A percentile compares a stretch with the other conserved stretches of the same genome.
These are phyloP conservation scores for Perccottus glenii DNA, from an alignment of 2,113 vertebrate species.

Conservation along the genomic window DNA sequence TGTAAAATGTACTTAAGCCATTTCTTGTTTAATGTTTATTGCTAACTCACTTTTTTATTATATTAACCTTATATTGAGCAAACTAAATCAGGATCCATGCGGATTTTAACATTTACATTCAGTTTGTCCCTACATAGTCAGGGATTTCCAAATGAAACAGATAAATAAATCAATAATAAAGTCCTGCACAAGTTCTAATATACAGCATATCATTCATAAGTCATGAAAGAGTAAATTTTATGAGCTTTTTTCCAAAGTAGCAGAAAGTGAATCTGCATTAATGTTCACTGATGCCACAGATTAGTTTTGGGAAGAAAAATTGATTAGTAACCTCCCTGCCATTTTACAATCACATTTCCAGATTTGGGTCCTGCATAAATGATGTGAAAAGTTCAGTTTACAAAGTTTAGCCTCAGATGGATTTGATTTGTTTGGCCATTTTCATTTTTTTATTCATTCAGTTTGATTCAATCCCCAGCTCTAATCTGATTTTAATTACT, in stretches of 20 bases:
- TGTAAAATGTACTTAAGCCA: too few species aligned
- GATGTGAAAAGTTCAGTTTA: conserved; percentile 11
- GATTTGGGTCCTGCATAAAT: conserved; percentile 12
- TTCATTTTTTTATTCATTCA: conserved; percentile 1
- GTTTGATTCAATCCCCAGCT: conserved; percentile 9
- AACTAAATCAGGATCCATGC: too few species aligned
- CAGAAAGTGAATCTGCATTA: not conserved
- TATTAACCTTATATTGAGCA: too few species aligned
- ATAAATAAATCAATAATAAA: too few species aligned
- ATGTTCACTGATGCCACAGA: conserved; percentile 18
- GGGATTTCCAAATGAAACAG: too few species aligned
- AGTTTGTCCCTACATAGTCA: too few species aligned
- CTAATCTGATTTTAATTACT: conserved; percentile 23
- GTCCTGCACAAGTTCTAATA: too few species aligned
- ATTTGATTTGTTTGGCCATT: conserved; percentile 11
- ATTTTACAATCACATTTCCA: conserved; percentile 1
- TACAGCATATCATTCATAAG: too few species aligned
- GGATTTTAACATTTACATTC: too few species aligned
- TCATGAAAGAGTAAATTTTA: too few species aligned
- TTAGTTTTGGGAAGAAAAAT: conserved; percentile 28
- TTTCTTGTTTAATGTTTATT: too few species aligned
- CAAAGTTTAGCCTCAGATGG: not conserved
- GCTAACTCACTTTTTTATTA: too few species aligned
- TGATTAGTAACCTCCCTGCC: conserved; percentile 10
- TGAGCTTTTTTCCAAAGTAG: conserved; percentile 1